Base-by-base conservation (phyloP, 1,140 invertebrate species). In the Cyphomyrmex costatus region DNA sequence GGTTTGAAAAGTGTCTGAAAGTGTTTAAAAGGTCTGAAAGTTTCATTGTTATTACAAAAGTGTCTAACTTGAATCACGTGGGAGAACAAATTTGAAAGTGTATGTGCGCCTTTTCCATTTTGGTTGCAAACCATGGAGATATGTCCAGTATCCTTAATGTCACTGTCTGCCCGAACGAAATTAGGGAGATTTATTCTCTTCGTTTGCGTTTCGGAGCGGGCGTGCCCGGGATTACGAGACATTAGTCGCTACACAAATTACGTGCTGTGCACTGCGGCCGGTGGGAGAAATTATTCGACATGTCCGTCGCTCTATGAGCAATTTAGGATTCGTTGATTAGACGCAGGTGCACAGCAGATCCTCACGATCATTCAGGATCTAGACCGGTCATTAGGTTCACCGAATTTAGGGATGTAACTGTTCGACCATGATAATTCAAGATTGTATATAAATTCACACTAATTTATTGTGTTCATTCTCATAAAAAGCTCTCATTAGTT, bases 241-340 rank as follows among this genome's bases (percentile, higher is more conserved):
- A 83, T 83, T 74, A 83, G 68, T 60, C 53, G 79, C 51, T 51
- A 46, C 79, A 73, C 79, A 83, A 83, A 83, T 83, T 83, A 74
- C 79, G 42, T 12, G 51, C 79, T 56, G 65, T 42, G 65, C 51
- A 82, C 36, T 66, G 78, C 24, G 19, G 46, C 46, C 24, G 19
- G 46, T 30, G 24, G 46, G 79, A 73, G 66, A 74, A 83, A 83
- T 83, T 83, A 83, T 74, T 83, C 79, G 79, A 19, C 68, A 61
- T 49, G n/a, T 36, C 53, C 49, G 79, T 83, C 53, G 53, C 36
- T 83, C 53, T 73, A 83, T 83, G 70, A 83, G 79, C 79, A 74
- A 83, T 83, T 83, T 83, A 83, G 79, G 53, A 83, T 83, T 83
- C 53, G 79, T 83, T 74, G 79, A 83, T 83, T 83, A 83, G 53